Percentiles rank a stretch among this genome's conserved stretches.
phyloP scores from a whole-genome alignment of 1,140 invertebrate genomes.

The Globodera ellingtonae region DNA sequence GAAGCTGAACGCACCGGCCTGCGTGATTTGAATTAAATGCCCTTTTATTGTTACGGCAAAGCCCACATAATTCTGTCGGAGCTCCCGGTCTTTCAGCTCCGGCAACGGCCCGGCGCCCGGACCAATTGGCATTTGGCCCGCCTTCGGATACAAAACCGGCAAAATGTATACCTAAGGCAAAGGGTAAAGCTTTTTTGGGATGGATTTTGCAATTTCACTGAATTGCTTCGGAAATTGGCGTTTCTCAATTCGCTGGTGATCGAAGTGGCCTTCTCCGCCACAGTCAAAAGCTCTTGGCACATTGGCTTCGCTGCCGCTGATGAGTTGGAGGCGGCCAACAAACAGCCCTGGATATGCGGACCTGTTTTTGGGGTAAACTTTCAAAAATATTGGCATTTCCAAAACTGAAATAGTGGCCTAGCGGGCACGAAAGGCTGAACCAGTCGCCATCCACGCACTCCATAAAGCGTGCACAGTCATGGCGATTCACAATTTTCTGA shows the following conservation, averaged over 20 bases:
- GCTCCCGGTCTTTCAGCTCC: constrained; percentile 9
- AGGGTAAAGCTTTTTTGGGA: too few species aligned
- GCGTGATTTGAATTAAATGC: not conserved
- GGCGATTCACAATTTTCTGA: constrained; percentile 33
- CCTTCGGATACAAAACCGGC: constrained; percentile 5
- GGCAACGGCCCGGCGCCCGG: constrained; percentile 22
- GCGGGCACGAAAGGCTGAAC: constrained; percentile 35
- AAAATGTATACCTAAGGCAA: constrained; percentile 6
- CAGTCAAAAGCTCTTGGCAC: constrained; percentile 14
- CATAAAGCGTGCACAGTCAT: constrained; percentile 35
- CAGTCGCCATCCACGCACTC: constrained; percentile 36
- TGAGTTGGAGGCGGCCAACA: constrained; percentile 16
- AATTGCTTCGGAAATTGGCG: not conserved
- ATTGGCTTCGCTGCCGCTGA: constrained; percentile 14
- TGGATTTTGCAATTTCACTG: not conserved
- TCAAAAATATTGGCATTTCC: not conserved
- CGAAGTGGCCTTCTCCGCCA: constrained; percentile 8
- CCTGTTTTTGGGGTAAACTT: not conserved
- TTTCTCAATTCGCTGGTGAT: not conserved
- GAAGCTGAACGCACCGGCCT: constrained; percentile 25
- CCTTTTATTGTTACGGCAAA: not conserved
- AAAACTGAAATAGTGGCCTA: constrained; percentile 26
- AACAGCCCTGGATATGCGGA: constrained; percentile 7
- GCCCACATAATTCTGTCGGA: constrained; percentile 24
- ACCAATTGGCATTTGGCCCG: not conserved